Evolutionary conservation across 2,888 invertebrate genomes (phyloP).

Genomic region (Lordiphosa andalusiaca): DNA sequence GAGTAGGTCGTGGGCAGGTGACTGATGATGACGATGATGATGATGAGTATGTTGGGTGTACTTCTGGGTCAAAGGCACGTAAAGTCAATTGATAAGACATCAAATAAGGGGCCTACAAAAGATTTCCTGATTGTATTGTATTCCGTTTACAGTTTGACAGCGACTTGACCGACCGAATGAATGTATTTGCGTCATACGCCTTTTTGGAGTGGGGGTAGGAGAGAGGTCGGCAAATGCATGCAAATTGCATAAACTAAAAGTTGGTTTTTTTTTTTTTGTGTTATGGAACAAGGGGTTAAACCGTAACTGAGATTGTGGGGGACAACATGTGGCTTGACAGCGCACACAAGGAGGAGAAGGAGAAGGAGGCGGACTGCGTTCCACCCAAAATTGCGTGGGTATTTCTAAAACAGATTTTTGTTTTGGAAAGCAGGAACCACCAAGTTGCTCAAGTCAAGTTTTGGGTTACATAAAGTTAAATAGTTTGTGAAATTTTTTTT

Average conservation of each 20-base stretch:
- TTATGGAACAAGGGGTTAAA: no score
- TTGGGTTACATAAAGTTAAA: no score
- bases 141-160: slow-evolving; percentile 39
- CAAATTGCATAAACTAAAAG: slow-evolving; percentile 40
- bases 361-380: no score
- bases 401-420: no score
- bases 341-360: no score
- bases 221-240: slow-evolving; percentile 35
- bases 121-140: no score
- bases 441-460: no score
- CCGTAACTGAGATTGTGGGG: no score
- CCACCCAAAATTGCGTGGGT: no score
- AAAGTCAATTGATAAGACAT: slow-evolving; percentile 46
- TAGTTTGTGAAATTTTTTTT: no score
- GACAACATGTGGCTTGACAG: no score
- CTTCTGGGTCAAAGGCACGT: slow-evolving; percentile 50
- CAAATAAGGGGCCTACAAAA: slow-evolving; percentile 8
- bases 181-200: slow-evolving; percentile 53
- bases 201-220: slow-evolving; percentile 1
- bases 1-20: slow-evolving; percentile 59
- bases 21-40: not conserved
- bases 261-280: not conserved
- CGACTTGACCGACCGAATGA: slow-evolving; percentile 9
- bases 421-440: no score
- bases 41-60: not conserved